These are phyloP conservation scores for Stenchaetothrips biformis DNA, from an alignment of 2,888 invertebrate genomes.

Conservation along the genomic window DNA sequence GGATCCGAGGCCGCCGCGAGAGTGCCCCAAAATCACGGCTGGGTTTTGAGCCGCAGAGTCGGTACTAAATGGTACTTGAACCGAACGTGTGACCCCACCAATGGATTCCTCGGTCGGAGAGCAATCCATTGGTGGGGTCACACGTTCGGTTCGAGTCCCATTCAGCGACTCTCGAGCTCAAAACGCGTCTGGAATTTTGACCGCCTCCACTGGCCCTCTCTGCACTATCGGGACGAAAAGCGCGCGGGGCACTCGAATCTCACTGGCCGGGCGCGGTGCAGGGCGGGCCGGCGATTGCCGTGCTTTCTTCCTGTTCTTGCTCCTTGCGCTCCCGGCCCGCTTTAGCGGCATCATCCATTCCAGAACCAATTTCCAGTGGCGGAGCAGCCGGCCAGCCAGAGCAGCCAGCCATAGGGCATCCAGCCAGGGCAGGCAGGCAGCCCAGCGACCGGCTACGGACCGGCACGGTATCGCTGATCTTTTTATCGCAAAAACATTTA, in stretches of 20 bases:
- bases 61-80: too few species aligned
- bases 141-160: too few species aligned
- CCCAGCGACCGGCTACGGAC: background rate
- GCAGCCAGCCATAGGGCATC: background rate
- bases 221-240: background rate
- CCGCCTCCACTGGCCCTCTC: background rate
- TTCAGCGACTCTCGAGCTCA: background rate
- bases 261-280: too few species aligned
- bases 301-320: too few species aligned
- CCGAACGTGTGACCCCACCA: too few species aligned
- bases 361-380: background rate
- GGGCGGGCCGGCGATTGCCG: too few species aligned
- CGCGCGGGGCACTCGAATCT: background rate
- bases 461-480: background rate
- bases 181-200: background rate
- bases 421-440: background rate
- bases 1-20: too few species aligned
- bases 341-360: background rate
- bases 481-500: background rate
- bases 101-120: too few species aligned
- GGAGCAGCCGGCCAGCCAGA: background rate
- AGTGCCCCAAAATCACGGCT: too few species aligned
- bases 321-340: background rate
- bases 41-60: too few species aligned
- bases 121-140: too few species aligned